Evolutionary conservation across 2,888 invertebrate species (phyloP).

Genomic region (Drosophila flavopinicola): DNA sequence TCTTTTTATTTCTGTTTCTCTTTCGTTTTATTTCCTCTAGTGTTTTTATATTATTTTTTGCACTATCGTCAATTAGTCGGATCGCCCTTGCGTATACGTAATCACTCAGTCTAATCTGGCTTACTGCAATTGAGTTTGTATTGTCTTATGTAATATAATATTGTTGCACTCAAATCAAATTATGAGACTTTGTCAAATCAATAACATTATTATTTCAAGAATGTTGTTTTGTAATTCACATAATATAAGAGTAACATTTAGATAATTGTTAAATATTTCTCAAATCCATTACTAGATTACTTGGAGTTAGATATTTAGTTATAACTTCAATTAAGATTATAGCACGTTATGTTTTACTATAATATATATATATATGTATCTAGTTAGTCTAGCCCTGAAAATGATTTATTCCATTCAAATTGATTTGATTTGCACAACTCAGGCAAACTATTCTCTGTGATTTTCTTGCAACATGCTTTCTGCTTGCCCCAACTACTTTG

Average conservation of each 20-base stretch:
- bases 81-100: slow-evolving; percentile 67
- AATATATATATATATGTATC: too few relatives aligned
- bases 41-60: slow-evolving; percentile 11
- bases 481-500: slow-evolving; percentile 2
- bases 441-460: slow-evolving; percentile 1
- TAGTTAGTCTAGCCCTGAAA: too few relatives aligned
- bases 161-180: too few relatives aligned
- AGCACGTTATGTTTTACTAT: too few relatives aligned
- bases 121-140: slow-evolving; percentile 3
- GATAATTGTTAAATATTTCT: too few relatives aligned
- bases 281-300: too few relatives aligned
- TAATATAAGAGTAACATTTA: too few relatives aligned
- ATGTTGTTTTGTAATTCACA: too few relatives aligned
- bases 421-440: slow-evolving; percentile 6
- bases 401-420: slow-evolving; percentile 25
- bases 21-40: slow-evolving; percentile 12
- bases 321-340: too few relatives aligned
- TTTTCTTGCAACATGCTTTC: neutral
- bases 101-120: slow-evolving; percentile 32
- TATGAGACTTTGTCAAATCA: too few relatives aligned
- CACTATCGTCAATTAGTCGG: slow-evolving; percentile 54
- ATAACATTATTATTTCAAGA: too few relatives aligned
- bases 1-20: neutral
- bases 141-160: neutral
- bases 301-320: too few relatives aligned